Evolutionary conservation across 2,113 vertebrate species (phyloP), one percentile per base, ranked within the genome.

Genomic region (Tenrec ecaudatus): DNA sequence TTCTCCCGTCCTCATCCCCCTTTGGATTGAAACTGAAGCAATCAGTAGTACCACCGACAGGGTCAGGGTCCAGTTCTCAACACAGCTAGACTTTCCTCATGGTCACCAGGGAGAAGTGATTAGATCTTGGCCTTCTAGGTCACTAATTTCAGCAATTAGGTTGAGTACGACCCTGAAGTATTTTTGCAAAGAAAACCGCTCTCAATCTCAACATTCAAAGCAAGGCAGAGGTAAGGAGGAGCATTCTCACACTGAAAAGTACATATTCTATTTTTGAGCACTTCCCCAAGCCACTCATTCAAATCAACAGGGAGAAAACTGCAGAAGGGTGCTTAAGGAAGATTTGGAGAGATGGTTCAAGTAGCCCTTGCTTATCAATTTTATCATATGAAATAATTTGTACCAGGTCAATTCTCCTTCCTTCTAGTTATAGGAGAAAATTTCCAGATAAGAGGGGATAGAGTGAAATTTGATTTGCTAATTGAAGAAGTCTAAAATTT

Each of bases 241-340:
- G 47, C 4, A 33, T 87, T 64, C 68, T 90, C n/a, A 25, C 68
- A 31, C 40, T 47, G 31, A 33, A 81, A 94, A 80, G 25, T 19
- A 3, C 9, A 22, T 88, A 57, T 79, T 69, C 25, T 76, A 4
- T 85, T 47, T 31, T 33, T 68, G 14, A 33, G 8, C 64, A 64
- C 86, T 87, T 87, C 29, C 25, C 22, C 88, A 91, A 29, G 68
- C 87, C 36, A 47, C 66, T 84, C 58, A 78, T 79, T 80, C n/a
- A 83, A 6, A 88, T 3, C 11, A 88, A 90, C 79, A 23, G 73
- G 27, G 25, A 66, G 38, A 58, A 77, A 64, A 16, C 38, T 29
- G 53, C 19, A 47, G 64, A 88, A 76, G 10, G 27, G 14, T 19
- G 20, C 43, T 83, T 60, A 23, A n/a, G n/a, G 81, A 16, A 78